These are phyloP conservation scores for Sphinx pinastri DNA, from an alignment of 2,888 invertebrate species.

Conservation along the genomic window DNA sequence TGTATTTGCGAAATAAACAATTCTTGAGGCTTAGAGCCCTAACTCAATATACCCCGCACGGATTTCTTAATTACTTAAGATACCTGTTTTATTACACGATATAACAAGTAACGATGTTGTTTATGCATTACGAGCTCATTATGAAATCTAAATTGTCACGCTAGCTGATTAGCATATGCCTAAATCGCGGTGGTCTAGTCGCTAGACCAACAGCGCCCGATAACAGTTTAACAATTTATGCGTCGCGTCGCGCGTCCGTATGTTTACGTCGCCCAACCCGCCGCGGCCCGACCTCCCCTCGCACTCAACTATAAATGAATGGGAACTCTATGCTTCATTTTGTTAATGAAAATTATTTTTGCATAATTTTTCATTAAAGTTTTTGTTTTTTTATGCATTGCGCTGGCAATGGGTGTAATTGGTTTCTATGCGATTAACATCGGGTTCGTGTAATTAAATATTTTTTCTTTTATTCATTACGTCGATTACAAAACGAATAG, in stretches of 20 bases:
- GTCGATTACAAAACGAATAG: background rate
- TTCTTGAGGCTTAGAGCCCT: too few relatives aligned
- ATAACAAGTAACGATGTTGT: too few relatives aligned
- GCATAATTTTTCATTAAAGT: background rate
- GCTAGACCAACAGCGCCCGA: background rate
- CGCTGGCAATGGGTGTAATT: background rate
- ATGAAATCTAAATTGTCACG: too few relatives aligned
- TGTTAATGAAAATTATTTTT: constrained; percentile 1
- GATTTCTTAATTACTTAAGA: too few relatives aligned
- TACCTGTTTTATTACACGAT: too few relatives aligned
- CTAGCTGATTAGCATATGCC: too few relatives aligned
- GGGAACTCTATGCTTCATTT: background rate
- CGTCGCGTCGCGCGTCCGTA: background rate
- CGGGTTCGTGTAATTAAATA: background rate
- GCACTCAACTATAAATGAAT: background rate
- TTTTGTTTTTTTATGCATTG: background rate
- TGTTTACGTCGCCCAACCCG: background rate
- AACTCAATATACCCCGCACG: too few relatives aligned
- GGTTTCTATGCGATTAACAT: background rate
- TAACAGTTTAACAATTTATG: background rate
- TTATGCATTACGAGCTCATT: too few relatives aligned
- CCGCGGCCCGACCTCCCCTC: background rate
- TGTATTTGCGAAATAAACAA: too few relatives aligned
- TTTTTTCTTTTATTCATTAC: background rate
- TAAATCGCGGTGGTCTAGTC: background rate